Conservation (phyloP, 2,113 vertebrate species). For the Gopherus flavomarginatus region DNA sequence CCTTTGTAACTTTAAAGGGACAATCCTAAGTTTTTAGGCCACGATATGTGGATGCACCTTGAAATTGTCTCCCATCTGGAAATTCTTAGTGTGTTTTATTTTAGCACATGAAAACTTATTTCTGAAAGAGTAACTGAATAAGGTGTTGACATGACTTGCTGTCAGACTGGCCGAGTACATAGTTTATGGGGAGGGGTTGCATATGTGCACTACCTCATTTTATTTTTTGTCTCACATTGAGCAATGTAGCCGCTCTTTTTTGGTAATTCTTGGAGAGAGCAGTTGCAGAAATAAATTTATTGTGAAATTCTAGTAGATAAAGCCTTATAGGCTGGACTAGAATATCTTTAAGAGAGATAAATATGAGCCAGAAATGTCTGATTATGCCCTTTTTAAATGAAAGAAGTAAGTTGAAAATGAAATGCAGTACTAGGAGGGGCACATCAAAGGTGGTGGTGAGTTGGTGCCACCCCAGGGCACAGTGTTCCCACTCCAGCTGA, state of each 20-base stretch:
- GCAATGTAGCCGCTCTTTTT: conserved; percentile 38
- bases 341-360: not conserved
- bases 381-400: not conserved
- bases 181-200: not conserved
- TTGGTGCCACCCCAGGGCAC: not conserved
- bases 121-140: conserved; percentile 26
- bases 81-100: not conserved
- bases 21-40: not conserved
- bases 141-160: not conserved
- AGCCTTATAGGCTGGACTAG: not conserved
- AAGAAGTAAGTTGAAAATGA: not conserved
- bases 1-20: not conserved
- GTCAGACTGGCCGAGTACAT: not conserved
- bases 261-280: conserved; percentile 39
- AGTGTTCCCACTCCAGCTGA: not conserved
- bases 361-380: not conserved
- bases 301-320: conserved; percentile 24
- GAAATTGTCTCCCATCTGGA: not conserved
- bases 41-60: not conserved
- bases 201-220: not conserved
- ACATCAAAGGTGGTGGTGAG: not conserved
- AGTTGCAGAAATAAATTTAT: conserved; percentile 17
- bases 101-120: not conserved
- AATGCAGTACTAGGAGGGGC: not conserved
- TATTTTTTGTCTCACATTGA: conserved; percentile 57